Percentiles rank a stretch among this genome's conserved stretches.
Evolutionary conservation across 1,140 invertebrate species (phyloP).

Genomic region (Drosophila burlai): DNA sequence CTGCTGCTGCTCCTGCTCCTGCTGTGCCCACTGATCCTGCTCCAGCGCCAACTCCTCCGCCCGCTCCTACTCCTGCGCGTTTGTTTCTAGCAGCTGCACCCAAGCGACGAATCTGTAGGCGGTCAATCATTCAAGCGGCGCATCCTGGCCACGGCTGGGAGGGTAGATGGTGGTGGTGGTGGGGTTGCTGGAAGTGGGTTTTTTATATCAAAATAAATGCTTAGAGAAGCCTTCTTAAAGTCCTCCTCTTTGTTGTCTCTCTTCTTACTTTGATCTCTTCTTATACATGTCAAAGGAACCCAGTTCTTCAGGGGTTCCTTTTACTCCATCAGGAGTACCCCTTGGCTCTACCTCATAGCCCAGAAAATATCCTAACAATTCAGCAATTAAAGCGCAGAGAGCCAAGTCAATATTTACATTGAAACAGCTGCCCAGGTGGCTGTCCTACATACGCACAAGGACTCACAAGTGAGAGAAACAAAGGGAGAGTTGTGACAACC

Average conservation of each 20-base stretch:
- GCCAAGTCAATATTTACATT: slow-evolving; percentile 58
- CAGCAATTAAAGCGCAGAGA: slow-evolving; percentile 37
- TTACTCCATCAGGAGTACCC: too few species aligned
- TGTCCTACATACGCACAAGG: not conserved
- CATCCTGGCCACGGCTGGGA: slow-evolving; percentile 49
- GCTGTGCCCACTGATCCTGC: slow-evolving; percentile 1
- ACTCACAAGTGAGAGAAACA: slow-evolving; percentile 2
- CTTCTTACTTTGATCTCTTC: not conserved
- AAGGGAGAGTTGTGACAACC: not conserved
- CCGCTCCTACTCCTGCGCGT: slow-evolving; percentile 56
- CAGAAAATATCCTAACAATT: not conserved
- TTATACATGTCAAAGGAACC: not conserved
- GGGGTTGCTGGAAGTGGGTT: not conserved
- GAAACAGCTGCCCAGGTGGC: slow-evolving; percentile 56
- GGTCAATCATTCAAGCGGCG: slow-evolving; percentile 82
- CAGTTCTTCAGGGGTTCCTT: too few species aligned
- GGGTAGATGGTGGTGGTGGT: not conserved
- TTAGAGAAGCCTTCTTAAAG: too few species aligned
- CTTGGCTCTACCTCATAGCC: not conserved
- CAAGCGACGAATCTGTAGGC: slow-evolving; percentile 81
- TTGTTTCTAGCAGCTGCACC: slow-evolving; percentile 80
- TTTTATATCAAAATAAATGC: too few species aligned
- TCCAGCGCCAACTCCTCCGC: slow-evolving; percentile 10
- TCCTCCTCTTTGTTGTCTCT: not conserved
- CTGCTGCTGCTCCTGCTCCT: slow-evolving; percentile 1